Base-by-base conservation (phyloP, 1,140 invertebrate species). In the Drosophila arizonae region DNA sequence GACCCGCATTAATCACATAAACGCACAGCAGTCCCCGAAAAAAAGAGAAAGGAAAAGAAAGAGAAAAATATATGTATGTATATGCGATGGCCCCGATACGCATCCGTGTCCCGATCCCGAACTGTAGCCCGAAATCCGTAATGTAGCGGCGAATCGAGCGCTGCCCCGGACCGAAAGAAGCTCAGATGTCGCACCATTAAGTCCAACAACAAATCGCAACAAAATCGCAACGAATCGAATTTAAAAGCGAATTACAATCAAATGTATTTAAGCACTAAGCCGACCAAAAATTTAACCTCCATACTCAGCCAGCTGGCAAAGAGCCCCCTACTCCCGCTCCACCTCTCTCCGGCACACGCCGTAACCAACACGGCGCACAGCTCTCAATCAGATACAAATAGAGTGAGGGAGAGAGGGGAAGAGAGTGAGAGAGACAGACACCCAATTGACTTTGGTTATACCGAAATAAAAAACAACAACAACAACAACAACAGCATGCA, bases 181-280 rank as follows among this genome's bases (percentile, higher is more conserved):
- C 81, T 86, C 84, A 86, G 79, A 87, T 86, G 84, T 86, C 82
- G 84, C 79, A 87, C 76, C 82, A 86, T 86, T 86, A 82, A 52
- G 78, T 87, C 82, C 82, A 87, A 87, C 81, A 86, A 86, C 84
- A 88, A 88, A 86, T 87, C 78, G 80, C 63, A 78, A 71, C 76
- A 58, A 77, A 79, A 79, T 77, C 76, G 73, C 79, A 81, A 81
- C 75, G 84, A 87, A 87, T 79, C 73, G 82, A 88, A 88, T 87
- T 88, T 87, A 88, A 87, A 87, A 87, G 82, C 82, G 82, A 77
- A 87, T 87, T 88, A 87, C 82, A 88, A 87, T 87, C 82, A 87
- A 87, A 87, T 86, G 82, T 86, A 79, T 88, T 87, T 87, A 87
- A 88, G 84, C 70, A 87, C 68, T 79, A 81, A 87, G 82, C 84